Evolutionary conservation across 2,888 invertebrate species (phyloP).

Genomic region (Lochmaea crataegi): DNA sequence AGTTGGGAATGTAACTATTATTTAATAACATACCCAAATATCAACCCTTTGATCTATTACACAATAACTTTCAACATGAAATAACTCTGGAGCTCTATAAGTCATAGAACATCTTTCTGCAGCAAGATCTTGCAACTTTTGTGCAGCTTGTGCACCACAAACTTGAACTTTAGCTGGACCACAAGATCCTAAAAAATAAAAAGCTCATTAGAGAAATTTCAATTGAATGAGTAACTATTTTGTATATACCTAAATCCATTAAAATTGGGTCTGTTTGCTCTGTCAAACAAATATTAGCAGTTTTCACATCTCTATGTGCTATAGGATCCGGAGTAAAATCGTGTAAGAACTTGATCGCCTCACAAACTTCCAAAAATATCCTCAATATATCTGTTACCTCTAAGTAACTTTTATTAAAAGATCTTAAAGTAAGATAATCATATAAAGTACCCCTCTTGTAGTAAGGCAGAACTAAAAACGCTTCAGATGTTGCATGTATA

Average conservation of each 20-base stretch:
- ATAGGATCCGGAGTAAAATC: conserved; percentile 77
- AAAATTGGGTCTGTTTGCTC: conserved; percentile 79
- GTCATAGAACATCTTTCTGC: conserved; percentile 90
- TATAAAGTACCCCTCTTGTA: conserved; percentile 82
- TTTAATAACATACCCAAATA: conserved; percentile 75
- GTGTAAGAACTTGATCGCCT: conserved; percentile 80
- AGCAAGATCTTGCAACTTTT: conserved; percentile 80
- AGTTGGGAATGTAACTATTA: no score
- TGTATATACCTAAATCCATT: conserved; percentile 80
- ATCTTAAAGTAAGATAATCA: conserved; percentile 74
- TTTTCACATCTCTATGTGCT: conserved; percentile 88
- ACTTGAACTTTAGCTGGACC: conserved; percentile 74
- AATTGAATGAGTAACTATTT: neutral
- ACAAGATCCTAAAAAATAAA: conserved; percentile 69
- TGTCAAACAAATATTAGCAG: conserved; percentile 83
- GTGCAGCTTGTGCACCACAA: conserved; percentile 76
- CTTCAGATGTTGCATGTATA: conserved; percentile 76
- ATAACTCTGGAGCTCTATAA: conserved; percentile 89
- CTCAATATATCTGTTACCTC: conserved; percentile 74
- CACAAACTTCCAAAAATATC: conserved; percentile 79
- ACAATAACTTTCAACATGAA: conserved; percentile 84
- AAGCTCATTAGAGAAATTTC: neutral
- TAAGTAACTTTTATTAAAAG: conserved; percentile 71
- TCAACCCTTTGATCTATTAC: conserved; percentile 87
- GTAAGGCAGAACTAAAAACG: conserved; percentile 80